Conservation (phyloP, 2,888 invertebrate genomes). For the Therioaphis trifolii region DNA sequence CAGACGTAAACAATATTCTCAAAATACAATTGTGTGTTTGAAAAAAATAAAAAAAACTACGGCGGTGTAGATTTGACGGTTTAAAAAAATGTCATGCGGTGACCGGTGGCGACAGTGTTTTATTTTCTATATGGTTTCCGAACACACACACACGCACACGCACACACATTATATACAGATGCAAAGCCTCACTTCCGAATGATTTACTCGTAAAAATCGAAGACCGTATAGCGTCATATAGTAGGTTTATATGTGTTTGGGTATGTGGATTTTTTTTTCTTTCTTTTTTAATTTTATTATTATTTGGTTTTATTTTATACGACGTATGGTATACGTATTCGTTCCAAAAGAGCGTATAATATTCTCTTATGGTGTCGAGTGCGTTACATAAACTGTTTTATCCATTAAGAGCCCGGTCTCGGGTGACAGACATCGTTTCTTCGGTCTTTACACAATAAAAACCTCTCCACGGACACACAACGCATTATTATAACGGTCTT, state of each 20-base stretch:
- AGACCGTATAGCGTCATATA: too few species aligned
- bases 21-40: neutral
- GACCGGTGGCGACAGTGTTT: neutral
- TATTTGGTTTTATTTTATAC: neutral
- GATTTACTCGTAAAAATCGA: neutral
- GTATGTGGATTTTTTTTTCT: neutral
- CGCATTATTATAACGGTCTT: slow-evolving; percentile 13
- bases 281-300: neutral
- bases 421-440: slow-evolving; percentile 39
- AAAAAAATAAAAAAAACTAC: neutral
- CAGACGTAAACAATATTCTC: neutral
- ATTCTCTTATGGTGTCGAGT: neutral
- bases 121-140: too few species aligned
- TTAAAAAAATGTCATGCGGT: neutral
- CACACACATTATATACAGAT: neutral
- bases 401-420: slow-evolving; percentile 7
- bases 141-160: too few species aligned
- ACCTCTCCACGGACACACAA: neutral
- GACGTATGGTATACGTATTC: neutral
- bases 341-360: neutral
- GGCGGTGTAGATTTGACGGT: neutral
- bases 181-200: neutral
- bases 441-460: slow-evolving; percentile 37
- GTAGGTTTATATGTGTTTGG: too few species aligned
- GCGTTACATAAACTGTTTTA: slow-evolving; percentile 5